Conservation (phyloP, 2,113 vertebrate species). For the Antechinus flavipes region DNA sequence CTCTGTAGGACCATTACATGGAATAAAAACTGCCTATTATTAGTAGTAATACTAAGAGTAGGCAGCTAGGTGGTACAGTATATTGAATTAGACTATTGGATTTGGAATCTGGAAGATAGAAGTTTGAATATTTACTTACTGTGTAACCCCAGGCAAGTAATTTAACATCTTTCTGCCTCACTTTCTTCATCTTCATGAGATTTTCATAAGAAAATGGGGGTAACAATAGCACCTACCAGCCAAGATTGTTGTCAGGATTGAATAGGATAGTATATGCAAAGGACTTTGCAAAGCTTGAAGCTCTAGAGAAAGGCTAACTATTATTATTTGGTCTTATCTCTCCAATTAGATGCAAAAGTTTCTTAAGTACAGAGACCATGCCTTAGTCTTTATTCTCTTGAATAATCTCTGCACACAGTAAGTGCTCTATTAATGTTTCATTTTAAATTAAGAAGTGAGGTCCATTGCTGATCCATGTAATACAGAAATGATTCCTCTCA, state of each 20-base stretch:
- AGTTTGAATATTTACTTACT: background rate
- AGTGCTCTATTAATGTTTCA: background rate
- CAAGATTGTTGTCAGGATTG: background rate
- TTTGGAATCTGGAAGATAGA: background rate
- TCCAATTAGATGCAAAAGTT: background rate
- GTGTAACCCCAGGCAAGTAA: background rate
- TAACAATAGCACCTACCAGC: background rate
- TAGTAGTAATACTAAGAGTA: too few relatives aligned
- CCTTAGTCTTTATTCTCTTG: background rate
- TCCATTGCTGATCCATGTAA: background rate
- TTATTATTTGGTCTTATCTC: background rate
- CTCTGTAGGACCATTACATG: too few relatives aligned
- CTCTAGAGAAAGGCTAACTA: background rate
- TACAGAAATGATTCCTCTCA: background rate
- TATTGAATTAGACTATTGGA: background rate
- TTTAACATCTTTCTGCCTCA: background rate
- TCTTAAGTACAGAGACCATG: slow-evolving; percentile 26
- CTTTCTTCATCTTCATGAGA: background rate
- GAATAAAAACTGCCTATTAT: too few relatives aligned
- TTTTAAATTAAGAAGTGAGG: background rate
- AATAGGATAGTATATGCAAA: background rate
- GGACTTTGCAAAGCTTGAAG: background rate
- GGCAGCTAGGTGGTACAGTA: background rate
- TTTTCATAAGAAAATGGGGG: background rate
- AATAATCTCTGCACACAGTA: background rate